phyloP scores from a whole-genome alignment of 2,888 invertebrate species.

The Ernsta delagoae region DNA sequence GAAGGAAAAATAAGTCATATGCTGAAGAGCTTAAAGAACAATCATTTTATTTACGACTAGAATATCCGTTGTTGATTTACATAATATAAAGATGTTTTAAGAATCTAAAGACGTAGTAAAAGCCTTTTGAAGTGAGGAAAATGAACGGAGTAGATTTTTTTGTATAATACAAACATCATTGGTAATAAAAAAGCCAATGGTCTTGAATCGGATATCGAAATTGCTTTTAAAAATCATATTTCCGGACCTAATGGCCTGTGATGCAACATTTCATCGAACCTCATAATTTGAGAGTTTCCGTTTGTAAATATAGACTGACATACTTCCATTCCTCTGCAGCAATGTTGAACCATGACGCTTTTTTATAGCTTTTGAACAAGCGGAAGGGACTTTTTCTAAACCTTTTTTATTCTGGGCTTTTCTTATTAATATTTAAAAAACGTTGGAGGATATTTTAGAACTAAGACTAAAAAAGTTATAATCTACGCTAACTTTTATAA shows the following conservation, averaged over 20 bases:
- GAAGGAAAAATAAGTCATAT: not conserved
- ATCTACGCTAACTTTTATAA: too few relatives aligned
- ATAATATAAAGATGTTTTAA: not conserved
- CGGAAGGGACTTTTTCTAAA: conserved; percentile 13
- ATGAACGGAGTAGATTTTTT: conserved; percentile 14
- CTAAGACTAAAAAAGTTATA: too few relatives aligned
- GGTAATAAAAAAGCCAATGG: conserved; percentile 50
- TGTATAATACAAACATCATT: conserved; percentile 40
- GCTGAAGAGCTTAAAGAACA: not conserved
- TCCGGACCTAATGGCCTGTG: conserved; percentile 65
- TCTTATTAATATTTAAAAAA: not conserved
- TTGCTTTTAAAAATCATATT: conserved; percentile 53
- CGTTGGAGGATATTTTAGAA: too few relatives aligned
- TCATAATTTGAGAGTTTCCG: conserved; percentile 82
- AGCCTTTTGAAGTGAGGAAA: conserved; percentile 8
- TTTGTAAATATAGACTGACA: conserved; percentile 75
- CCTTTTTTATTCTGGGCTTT: conserved; percentile 1
- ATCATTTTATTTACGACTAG: not conserved
- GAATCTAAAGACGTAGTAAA: not conserved
- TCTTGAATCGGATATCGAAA: conserved; percentile 48
- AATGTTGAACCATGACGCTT: conserved; percentile 38
- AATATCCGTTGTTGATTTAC: not conserved
- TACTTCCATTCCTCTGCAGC: conserved; percentile 52
- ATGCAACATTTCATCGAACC: conserved; percentile 77
- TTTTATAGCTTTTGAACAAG: conserved; percentile 37